Evolutionary conservation across 2,113 vertebrate genomes (phyloP).

Genomic region (Oriolus oriolus): DNA sequence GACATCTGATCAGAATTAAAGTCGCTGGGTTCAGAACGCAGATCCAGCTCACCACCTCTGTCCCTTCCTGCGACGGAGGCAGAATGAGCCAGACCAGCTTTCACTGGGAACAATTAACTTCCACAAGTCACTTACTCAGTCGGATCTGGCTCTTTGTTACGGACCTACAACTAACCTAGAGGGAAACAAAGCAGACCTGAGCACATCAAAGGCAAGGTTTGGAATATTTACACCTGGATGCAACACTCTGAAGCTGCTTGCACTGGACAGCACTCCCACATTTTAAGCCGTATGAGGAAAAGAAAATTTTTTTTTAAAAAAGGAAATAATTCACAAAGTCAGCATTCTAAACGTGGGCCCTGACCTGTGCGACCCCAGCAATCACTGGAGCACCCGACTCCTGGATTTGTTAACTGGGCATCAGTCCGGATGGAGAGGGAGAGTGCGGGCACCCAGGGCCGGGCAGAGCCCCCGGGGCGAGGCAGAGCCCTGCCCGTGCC

Average conservation of each 20-base stretch:
- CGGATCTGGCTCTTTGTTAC: slow-evolving; percentile 46
- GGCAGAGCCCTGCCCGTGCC: not conserved
- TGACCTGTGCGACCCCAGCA: not conserved
- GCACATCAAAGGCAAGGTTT: not conserved
- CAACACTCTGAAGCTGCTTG: not conserved
- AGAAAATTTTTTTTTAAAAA: not conserved
- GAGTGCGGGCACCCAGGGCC: not conserved
- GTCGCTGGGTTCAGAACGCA: not conserved
- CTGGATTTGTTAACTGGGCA: slow-evolving; percentile 46
- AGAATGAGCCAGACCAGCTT: slow-evolving; percentile 53
- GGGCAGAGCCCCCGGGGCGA: slow-evolving; percentile 2
- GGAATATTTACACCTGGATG: slow-evolving; percentile 41
- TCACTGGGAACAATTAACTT: slow-evolving; percentile 64
- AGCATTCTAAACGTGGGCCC: slow-evolving; percentile 13
- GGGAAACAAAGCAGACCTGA: slow-evolving; percentile 44
- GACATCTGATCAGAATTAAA: slow-evolving; percentile 58
- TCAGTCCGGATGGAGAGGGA: slow-evolving; percentile 11
- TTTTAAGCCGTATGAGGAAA: not conserved
- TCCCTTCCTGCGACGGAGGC: slow-evolving; percentile 31
- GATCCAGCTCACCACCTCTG: slow-evolving; percentile 47
- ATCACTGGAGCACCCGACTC: not conserved
- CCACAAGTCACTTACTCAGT: slow-evolving; percentile 50
- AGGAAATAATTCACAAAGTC: slow-evolving; percentile 6
- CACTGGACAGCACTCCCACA: not conserved
- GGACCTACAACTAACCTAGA: not conserved